Percentiles rank a stretch among this genome's conserved stretches.
Conservation (phyloP, 2,888 invertebrate genomes). For the Trachelus troglodyta region DNA sequence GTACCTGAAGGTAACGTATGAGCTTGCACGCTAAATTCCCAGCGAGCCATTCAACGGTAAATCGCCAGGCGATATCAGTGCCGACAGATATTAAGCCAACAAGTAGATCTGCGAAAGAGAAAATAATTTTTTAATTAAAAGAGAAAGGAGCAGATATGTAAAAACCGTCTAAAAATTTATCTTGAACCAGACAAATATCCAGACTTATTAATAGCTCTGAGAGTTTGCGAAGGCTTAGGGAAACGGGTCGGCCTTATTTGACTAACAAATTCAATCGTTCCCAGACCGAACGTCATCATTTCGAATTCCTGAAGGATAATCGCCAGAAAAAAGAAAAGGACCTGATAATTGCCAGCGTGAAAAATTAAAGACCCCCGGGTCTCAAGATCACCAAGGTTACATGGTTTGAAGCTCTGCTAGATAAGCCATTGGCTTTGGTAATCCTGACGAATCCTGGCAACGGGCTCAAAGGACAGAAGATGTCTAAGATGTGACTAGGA, state of each 20-base stretch:
- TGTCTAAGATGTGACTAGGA: background rate
- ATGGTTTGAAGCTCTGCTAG: background rate
- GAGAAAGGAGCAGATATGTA: too few relatives aligned
- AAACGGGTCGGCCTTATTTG: too few relatives aligned
- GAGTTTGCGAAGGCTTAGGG: too few relatives aligned
- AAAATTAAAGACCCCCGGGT: background rate
- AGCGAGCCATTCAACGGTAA: slow-evolving; percentile 66
- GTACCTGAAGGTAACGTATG: slow-evolving; percentile 66
- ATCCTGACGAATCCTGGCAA: background rate
- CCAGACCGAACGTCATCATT: background rate
- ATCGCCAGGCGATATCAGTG: slow-evolving; percentile 67
- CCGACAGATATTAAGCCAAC: slow-evolving; percentile 67
- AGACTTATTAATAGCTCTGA: too few relatives aligned
- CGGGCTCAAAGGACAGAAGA: background rate
- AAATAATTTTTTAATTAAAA: background rate
- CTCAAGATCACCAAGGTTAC: background rate
- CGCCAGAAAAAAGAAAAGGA: background rate
- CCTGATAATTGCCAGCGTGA: background rate
- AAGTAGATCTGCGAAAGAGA: slow-evolving; percentile 61
- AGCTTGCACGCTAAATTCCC: slow-evolving; percentile 67
- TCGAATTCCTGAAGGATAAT: background rate
- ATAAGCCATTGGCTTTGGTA: background rate
- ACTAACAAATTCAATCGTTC: background rate
- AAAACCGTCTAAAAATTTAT: too few relatives aligned
- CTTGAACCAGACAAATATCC: too few relatives aligned